These are phyloP conservation scores for Lithobates sylvaticus DNA, from an alignment of 2,797 vertebrate genomes.

Conservation along the genomic window DNA sequence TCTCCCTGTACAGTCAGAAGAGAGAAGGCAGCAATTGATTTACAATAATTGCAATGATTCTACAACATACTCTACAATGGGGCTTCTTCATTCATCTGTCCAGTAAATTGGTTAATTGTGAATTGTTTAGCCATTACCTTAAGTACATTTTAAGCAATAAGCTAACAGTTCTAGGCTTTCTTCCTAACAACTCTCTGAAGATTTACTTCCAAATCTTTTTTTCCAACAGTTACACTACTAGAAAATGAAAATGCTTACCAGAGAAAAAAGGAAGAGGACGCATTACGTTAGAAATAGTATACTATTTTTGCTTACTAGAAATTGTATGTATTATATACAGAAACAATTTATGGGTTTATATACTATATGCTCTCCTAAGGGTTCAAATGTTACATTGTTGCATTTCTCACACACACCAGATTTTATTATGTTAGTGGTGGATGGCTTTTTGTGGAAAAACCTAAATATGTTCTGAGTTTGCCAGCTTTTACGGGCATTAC, in stretches of 20 bases:
- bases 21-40: constrained; percentile 81
- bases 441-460: too few species aligned
- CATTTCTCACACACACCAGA: background rate
- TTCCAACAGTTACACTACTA: background rate
- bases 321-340: background rate
- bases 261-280: background rate
- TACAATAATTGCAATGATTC: constrained; percentile 79
- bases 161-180: constrained; percentile 73
- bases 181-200: constrained; percentile 74
- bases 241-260: background rate
- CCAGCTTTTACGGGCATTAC: too few species aligned
- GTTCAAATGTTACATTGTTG: background rate
- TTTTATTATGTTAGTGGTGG: background rate
- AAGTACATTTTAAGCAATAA: constrained; percentile 67
- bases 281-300: background rate
- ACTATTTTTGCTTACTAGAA: background rate
- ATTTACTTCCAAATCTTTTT: background rate
- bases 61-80: constrained; percentile 68
- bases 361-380: too few species aligned
- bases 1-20: constrained; percentile 61
- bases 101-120: constrained; percentile 67
- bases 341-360: too few species aligned
- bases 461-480: too few species aligned
- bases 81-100: constrained; percentile 75
- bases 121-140: constrained; percentile 77